Base-by-base conservation (phyloP, 2,888 invertebrate genomes). In the Sepioteuthis lessoniana region DNA sequence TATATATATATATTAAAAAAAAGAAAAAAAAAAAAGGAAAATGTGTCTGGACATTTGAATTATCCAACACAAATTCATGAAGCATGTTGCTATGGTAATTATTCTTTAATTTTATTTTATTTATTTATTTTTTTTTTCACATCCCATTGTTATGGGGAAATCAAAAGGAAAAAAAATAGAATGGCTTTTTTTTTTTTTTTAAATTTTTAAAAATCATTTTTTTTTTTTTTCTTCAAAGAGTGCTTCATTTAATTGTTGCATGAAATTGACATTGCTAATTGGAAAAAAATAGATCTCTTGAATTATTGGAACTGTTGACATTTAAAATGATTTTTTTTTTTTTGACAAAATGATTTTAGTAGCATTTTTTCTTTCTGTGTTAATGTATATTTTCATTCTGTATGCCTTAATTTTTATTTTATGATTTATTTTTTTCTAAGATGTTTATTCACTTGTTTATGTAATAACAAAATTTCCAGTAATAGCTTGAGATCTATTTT, bases 401-500 rank as follows among this genome's bases (percentile, higher is more conserved):
- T n/a, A 76, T 76, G 76, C 76, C n/a, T 76, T 76, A 16, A 35
- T 76, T 76, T n/a, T 76, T 31, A 16, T 76, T 76, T 76, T 3
- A 3, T 5, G 16, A 10, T 76, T 35, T 76, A 0, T 35, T 35
- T 76, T 16, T 76, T 76, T 76, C 10, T 10, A 76, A 13, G 13
- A n/a, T n/a, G n/a, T 76, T 76, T 76, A 76, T 76, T 76, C 76
- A 76, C 76, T 76, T n/a, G 16, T 76, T 16, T n/a, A 35, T 35
- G 16, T 76, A 76, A 35, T 35, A 76, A 42, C 42, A 42, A 55
- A 28, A 76, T 76, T 76, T 76, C 76, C 76, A 76, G 76, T 76
- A 76, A 76, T 16, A 19, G n/a, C 76, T 55, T 50, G 95, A 94
- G 92, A 92, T 92, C 92, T 92, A 92, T 93, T 93, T 93, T 50